Percentiles rank a stretch among this genome's conserved stretches.
Evolutionary conservation across 2,888 invertebrate genomes (phyloP).

Genomic region (Ormyrus labotus): DNA sequence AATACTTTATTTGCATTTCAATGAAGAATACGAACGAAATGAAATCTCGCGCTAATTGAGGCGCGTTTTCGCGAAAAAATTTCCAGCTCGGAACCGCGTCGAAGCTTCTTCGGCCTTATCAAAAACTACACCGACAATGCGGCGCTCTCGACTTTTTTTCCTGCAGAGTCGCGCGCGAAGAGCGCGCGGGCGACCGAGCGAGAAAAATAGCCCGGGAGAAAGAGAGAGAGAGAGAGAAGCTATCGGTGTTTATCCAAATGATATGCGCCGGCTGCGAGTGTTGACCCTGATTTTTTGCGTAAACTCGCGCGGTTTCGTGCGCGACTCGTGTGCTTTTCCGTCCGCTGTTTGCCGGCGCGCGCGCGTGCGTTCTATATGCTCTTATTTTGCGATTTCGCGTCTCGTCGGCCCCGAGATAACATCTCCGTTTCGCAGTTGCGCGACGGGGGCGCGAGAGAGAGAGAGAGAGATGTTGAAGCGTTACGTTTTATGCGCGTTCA

Average conservation of each 20-base stretch:
- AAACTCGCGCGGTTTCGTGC: constrained; percentile 55
- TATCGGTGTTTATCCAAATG: constrained; percentile 66
- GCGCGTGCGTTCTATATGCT: neutral
- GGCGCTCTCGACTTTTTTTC: too few relatives aligned
- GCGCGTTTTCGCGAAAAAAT: too few relatives aligned
- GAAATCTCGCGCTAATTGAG: too few relatives aligned
- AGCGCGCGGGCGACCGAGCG: neutral
- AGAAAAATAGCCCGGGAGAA: constrained; percentile 24
- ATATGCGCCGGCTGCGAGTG: constrained; percentile 62
- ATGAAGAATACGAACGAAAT: too few relatives aligned
- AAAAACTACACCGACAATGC: neutral
- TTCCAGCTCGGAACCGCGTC: too few relatives aligned
- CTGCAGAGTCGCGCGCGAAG: neutral
- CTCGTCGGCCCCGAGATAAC: constrained; percentile 6
- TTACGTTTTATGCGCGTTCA: too few relatives aligned
- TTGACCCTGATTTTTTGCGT: constrained; percentile 65
- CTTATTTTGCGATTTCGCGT: constrained; percentile 27
- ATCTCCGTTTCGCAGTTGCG: neutral
- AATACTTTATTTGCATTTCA: too few relatives aligned
- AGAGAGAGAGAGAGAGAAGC: constrained; percentile 20
- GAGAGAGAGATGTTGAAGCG: too few relatives aligned
- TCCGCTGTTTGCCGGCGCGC: neutral
- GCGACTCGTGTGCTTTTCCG: constrained; percentile 16
- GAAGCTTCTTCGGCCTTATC: neutral
- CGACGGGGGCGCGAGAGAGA: neutral